A percentile compares a stretch with the other conserved stretches of the same genome.
Conservation (phyloP, 2,888 invertebrate species). For the Brachyptera risi region DNA sequence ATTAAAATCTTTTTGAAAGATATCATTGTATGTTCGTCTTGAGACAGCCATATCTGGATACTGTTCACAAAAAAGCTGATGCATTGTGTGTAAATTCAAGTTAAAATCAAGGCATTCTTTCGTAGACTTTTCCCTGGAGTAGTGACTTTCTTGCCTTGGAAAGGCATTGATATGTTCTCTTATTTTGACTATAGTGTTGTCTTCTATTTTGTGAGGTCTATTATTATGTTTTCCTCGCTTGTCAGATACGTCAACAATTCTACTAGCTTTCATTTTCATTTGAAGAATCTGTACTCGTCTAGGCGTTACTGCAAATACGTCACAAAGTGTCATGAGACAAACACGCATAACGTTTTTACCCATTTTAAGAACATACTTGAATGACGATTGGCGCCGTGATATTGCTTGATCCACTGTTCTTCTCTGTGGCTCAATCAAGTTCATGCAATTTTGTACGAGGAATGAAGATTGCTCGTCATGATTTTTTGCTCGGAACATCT, state of each 20-base stretch:
- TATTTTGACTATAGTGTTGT: too few relatives aligned
- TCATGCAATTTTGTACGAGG: background rate
- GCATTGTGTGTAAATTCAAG: background rate
- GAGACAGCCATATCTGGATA: background rate
- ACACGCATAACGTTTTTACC: background rate
- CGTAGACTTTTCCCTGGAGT: background rate
- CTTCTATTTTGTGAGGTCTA: too few relatives aligned
- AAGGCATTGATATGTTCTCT: too few relatives aligned
- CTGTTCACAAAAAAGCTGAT: background rate
- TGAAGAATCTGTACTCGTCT: background rate
- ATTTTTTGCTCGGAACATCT: background rate
- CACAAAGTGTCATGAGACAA: background rate
- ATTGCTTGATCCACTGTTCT: background rate
- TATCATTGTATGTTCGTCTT: conserved; percentile 1
- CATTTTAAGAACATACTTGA: background rate
- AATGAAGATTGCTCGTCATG: background rate
- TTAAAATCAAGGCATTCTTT: background rate
- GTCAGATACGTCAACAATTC: background rate
- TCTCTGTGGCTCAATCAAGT: background rate
- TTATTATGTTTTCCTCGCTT: background rate
- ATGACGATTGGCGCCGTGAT: background rate
- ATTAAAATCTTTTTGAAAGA: conserved; percentile 3
- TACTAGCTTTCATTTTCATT: background rate
- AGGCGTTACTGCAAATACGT: background rate
- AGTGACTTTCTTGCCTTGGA: background rate